These are phyloP conservation scores for Ochropacha duplaris DNA, from an alignment of 2,888 invertebrate species.

Conservation along the genomic window DNA sequence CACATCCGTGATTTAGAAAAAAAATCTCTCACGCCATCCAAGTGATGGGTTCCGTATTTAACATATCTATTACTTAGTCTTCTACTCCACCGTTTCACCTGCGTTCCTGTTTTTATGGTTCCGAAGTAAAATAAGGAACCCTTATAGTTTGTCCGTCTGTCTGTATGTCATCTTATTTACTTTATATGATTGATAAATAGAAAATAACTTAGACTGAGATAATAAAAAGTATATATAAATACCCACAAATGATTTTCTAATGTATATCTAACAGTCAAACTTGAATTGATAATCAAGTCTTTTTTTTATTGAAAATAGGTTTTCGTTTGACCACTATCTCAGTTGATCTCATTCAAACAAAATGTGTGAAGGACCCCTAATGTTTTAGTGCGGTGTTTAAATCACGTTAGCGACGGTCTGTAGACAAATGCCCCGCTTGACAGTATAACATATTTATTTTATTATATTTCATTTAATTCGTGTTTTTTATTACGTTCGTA, in stretches of 20 bases:
- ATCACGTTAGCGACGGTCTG: constrained; percentile 72
- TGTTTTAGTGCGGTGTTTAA: constrained; percentile 52
- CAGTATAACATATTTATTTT: constrained; percentile 62
- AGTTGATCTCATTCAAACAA: constrained; percentile 10
- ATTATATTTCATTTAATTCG: constrained; percentile 63
- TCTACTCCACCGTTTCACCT: too few species aligned
- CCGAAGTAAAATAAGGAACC: too few species aligned
- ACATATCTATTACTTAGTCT: too few species aligned
- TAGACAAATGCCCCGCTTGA: constrained; percentile 68
- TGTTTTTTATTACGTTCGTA: constrained; percentile 48
- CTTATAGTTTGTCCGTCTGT: too few species aligned
- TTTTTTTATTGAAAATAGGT: too few species aligned
- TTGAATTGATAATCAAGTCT: constrained; percentile 3
- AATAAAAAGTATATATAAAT: too few species aligned
- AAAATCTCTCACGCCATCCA: constrained; percentile 19
- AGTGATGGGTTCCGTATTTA: constrained; percentile 23
- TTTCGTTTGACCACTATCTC: too few species aligned
- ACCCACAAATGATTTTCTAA: too few species aligned
- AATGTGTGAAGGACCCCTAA: constrained; percentile 45
- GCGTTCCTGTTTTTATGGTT: too few species aligned
- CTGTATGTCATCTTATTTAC: too few species aligned
- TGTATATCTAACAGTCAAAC: not conserved
- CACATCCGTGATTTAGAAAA: constrained; percentile 39
- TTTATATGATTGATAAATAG: too few species aligned
- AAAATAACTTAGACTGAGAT: too few species aligned